phyloP scores from a whole-genome alignment of 2,888 invertebrate genomes.

The Terebella lapidaria region DNA sequence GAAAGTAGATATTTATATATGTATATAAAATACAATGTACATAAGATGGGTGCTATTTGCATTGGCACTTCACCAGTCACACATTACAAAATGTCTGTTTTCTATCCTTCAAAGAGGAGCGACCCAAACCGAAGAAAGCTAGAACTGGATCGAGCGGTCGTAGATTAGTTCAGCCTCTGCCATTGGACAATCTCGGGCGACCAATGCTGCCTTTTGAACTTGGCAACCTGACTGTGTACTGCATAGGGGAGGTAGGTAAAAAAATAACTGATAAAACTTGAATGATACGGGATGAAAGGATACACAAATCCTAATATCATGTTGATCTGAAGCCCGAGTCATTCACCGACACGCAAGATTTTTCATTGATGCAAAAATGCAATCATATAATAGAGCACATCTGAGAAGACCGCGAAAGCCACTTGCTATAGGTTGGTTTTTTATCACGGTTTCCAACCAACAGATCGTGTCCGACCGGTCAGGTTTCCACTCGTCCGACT shows the following conservation, averaged over 20 bases:
- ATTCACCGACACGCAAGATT: no score
- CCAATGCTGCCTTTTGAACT: conserved; percentile 71
- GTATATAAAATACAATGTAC: no score
- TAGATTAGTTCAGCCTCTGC: conserved; percentile 61
- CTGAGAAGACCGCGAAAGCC: no score
- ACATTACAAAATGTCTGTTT: background rate
- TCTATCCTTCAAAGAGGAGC: background rate
- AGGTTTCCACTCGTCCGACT: conserved; percentile 63
- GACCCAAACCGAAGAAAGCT: conserved; percentile 34
- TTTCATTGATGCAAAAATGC: no score
- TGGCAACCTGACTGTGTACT: conserved; percentile 67
- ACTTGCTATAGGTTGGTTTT: background rate
- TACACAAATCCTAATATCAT: no score
- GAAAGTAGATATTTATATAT: no score
- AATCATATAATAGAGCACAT: no score
- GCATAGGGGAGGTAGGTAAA: conserved; percentile 64
- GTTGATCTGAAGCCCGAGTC: no score
- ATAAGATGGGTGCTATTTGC: no score
- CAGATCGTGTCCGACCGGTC: conserved; percentile 58
- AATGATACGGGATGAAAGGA: no score
- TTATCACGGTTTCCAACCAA: background rate
- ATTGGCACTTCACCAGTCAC: background rate
- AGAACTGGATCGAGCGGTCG: conserved; percentile 30
- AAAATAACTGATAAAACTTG: no score
- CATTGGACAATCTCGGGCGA: conserved; percentile 64